Conservation (phyloP, 2,888 invertebrate species). For the Phalera bucephala region DNA sequence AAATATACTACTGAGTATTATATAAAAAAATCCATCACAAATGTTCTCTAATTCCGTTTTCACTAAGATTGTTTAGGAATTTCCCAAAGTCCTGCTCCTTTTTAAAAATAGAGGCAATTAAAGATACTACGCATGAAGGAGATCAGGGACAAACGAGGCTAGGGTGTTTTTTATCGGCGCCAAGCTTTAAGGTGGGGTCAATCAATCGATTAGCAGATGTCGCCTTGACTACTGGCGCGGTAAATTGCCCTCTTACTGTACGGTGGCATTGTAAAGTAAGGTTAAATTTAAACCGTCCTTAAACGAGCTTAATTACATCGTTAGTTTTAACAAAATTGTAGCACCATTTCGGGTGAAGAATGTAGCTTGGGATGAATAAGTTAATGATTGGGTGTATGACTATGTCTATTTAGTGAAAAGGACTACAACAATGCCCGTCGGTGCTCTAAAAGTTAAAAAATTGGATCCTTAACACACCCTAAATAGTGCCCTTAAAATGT, state of each 20-base stretch:
- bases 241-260: slow-evolving; percentile 73
- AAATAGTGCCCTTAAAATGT: no score
- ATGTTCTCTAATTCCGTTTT: no score
- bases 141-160: slow-evolving; percentile 49
- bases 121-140: slow-evolving; percentile 41
- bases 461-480: no score
- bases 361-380: slow-evolving; percentile 1
- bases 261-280: slow-evolving; percentile 59
- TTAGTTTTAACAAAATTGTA: slow-evolving; percentile 2
- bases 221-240: slow-evolving; percentile 76
- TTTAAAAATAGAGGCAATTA: slow-evolving; percentile 49
- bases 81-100: no score
- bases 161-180: slow-evolving; percentile 59
- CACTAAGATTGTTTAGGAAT: no score
- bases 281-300: slow-evolving; percentile 43
- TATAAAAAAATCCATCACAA: no score
- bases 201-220: slow-evolving; percentile 81
- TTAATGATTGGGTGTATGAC: no score
- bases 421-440: no score
- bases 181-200: slow-evolving; percentile 66
- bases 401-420: slow-evolving; percentile 1
- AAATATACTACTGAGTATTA: no score
- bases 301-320: slow-evolving; percentile 6
- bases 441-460: no score
- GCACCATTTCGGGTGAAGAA: slow-evolving; percentile 7